phyloP scores from a whole-genome alignment of 2,797 vertebrate genomes.

The Melanotaenia maccullochi region DNA sequence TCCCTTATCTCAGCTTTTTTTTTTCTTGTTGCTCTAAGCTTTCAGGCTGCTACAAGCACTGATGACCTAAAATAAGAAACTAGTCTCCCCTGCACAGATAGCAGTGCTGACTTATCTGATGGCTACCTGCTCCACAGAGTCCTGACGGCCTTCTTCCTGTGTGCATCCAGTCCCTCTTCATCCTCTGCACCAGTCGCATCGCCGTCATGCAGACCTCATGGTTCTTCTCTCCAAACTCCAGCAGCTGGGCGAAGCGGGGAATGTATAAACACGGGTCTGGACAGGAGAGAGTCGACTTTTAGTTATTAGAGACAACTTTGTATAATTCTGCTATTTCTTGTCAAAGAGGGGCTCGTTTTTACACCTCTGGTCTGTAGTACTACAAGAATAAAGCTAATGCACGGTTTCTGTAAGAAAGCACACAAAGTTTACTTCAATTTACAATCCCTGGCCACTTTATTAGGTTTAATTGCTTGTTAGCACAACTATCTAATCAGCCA shows the following conservation, averaged over 20 bases:
- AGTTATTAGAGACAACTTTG: not conserved
- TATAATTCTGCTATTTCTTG: not conserved
- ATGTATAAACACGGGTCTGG: conserved; percentile 97
- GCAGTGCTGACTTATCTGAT: too few species aligned
- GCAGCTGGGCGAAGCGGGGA: conserved; percentile 94
- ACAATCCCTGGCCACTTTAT: too few species aligned
- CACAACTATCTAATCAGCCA: too few species aligned
- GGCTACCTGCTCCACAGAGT: conserved; percentile 95
- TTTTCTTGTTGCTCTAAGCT: not conserved
- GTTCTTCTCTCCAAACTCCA: conserved; percentile 97
- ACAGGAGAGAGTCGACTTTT: not conserved
- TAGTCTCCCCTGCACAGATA: not conserved
- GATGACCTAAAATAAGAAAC: not conserved
- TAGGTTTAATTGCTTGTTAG: too few species aligned
- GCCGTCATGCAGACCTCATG: conserved; percentile 98
- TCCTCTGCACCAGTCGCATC: conserved; percentile 92
- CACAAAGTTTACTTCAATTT: too few species aligned
- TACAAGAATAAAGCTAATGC: too few species aligned
- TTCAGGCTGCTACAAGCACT: conserved; percentile 9
- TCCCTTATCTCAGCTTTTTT: not conserved
- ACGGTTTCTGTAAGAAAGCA: too few species aligned
- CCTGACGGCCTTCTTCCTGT: conserved; percentile 94
- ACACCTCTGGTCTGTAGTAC: too few species aligned
- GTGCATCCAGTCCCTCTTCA: conserved; percentile 99
- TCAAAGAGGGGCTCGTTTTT: too few species aligned